Conservation (phyloP, 2,888 invertebrate genomes). For the Octonoba sinensis region DNA sequence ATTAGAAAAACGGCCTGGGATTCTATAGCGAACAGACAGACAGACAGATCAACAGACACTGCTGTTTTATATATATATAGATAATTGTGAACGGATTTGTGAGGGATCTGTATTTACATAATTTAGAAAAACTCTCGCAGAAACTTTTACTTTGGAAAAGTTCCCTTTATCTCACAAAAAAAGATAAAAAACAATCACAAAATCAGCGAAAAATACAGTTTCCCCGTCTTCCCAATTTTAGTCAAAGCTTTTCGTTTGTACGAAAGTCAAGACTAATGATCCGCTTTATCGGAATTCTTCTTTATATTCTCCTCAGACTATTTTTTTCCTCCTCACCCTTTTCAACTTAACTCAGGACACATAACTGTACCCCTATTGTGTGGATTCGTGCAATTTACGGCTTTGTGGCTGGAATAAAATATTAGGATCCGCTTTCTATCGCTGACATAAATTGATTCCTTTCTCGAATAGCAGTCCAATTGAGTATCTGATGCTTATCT, state of each 20-base stretch:
- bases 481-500: background rate
- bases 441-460: conserved; percentile 39
- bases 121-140: background rate
- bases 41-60: too few relatives aligned
- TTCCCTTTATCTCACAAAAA: conserved; percentile 20
- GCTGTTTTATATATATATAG: too few relatives aligned
- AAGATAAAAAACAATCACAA: conserved; percentile 11
- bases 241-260: conserved; percentile 48
- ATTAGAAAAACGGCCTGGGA: too few relatives aligned
- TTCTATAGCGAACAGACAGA: too few relatives aligned
- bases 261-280: conserved; percentile 58
- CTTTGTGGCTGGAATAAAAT: conserved; percentile 55
- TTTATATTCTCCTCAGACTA: conserved; percentile 29
- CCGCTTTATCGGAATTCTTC: conserved; percentile 55
- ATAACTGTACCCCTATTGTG: conserved; percentile 40
- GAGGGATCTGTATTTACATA: too few relatives aligned
- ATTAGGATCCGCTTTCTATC: conserved; percentile 45
- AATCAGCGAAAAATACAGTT: conserved; percentile 49
- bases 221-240: conserved; percentile 32
- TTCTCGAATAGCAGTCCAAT: background rate
- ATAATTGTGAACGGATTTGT: too few relatives aligned
- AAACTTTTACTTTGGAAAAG: background rate
- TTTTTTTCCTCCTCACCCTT: conserved; percentile 34
- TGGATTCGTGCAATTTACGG: conserved; percentile 39
- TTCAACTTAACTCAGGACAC: conserved; percentile 10